Percentiles rank a stretch among this genome's conserved stretches.
Evolutionary conservation across 2,797 vertebrate genomes (phyloP).

Genomic region (Hipposideros larvatus): DNA sequence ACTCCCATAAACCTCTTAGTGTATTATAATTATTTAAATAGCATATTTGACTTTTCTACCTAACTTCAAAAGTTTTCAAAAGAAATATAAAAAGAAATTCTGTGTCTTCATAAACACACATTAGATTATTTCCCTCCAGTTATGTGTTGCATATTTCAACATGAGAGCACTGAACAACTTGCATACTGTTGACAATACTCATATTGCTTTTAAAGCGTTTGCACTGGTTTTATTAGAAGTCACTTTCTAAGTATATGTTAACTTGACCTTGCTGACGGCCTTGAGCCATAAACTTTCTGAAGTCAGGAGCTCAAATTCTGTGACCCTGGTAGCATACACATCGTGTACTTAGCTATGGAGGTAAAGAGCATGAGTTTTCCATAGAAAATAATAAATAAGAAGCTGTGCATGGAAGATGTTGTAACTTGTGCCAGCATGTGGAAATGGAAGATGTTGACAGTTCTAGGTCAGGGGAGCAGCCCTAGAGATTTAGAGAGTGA

Average conservation of each 20-base stretch:
- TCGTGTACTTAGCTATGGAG: not conserved
- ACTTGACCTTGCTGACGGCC: not conserved
- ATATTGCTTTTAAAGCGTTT: not conserved
- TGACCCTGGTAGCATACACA: not conserved
- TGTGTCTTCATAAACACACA: not conserved
- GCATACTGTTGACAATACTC: not conserved
- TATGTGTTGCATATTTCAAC: not conserved
- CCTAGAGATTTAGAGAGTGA: not conserved
- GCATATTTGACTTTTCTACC: not conserved
- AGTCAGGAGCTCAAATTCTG: not conserved
- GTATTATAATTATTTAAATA: not conserved
- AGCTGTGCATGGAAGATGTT: too few relatives aligned
- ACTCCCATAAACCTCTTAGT: not conserved
- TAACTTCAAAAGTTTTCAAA: slow-evolving; percentile 8
- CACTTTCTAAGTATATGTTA: not conserved
- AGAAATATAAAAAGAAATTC: not conserved
- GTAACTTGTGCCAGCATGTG: not conserved
- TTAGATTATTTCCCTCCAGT: not conserved
- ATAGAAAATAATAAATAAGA: not conserved
- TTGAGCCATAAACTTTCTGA: not conserved
- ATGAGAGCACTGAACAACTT: not conserved
- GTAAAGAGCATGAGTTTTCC: not conserved
- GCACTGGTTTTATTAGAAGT: not conserved
- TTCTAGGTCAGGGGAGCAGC: not conserved
- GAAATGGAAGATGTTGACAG: not conserved